Conservation (phyloP, 2,888 invertebrate genomes). For the Sphecodes monilicornis region DNA sequence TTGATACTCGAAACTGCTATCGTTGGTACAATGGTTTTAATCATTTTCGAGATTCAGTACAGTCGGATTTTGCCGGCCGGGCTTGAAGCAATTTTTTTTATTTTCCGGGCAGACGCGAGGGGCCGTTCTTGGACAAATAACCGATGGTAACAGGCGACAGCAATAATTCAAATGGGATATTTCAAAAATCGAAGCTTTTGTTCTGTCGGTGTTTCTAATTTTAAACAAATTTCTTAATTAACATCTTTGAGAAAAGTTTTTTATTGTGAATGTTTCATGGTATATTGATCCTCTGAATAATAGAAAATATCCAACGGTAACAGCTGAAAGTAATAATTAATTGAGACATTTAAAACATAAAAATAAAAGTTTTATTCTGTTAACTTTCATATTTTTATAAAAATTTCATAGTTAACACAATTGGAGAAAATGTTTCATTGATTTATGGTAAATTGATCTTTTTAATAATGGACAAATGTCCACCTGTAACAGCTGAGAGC, state of each 20-base stretch:
- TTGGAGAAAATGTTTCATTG: not conserved
- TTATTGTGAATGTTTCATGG: too few species aligned
- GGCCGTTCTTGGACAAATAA: not conserved
- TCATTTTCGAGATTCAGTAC: constrained; percentile 25
- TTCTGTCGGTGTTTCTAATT: too few species aligned
- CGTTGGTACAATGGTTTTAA: constrained; percentile 28
- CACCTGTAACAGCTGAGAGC: not conserved
- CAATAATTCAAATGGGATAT: not conserved
- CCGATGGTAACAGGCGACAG: not conserved
- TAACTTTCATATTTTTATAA: not conserved
- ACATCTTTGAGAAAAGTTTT: too few species aligned
- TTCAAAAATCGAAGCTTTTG: not conserved
- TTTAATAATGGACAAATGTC: too few species aligned
- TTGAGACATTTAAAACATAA: not conserved
- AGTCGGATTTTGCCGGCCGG: not conserved
- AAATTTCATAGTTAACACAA: not conserved
- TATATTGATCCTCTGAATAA: too few species aligned
- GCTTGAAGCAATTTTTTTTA: constrained; percentile 1
- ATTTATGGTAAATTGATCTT: not conserved
- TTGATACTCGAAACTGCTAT: constrained; percentile 35
- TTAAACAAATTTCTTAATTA: too few species aligned
- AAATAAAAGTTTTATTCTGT: not conserved
- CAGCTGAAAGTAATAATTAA: not conserved
- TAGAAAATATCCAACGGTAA: not conserved
- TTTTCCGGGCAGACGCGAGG: not conserved